Evolutionary conservation across 2,797 vertebrate species (phyloP), one percentile per base, ranked within the genome.

Genomic region (Phoeniculus purpureus): DNA sequence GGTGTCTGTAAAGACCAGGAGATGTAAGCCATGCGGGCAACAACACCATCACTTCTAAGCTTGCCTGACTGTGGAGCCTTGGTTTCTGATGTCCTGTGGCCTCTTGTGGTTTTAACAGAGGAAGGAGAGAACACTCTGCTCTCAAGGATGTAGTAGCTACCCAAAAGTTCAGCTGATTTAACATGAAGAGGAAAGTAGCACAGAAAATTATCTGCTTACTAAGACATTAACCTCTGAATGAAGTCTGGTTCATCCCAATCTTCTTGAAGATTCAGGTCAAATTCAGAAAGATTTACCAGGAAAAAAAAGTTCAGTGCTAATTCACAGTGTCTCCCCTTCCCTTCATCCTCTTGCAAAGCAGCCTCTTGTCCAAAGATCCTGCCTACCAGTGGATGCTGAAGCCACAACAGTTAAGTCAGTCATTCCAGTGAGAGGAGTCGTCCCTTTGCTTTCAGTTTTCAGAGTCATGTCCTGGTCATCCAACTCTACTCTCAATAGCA

Each of bases 391-490:
- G 40, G 27, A 74, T 9, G 16, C 45, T 11, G 52, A 85, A 90
- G 52, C 15, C 15, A 50, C 27, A 37, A 37, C 0, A 0, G 45
- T 1, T 31, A 73, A 79, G 16, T 25, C 3, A 0, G 48, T 77
- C 7, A 52, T 82, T 72, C 23, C 11, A 8, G 16, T 73, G 19
- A 70, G 17, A 59, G 7, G 29, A 87, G 52, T 60, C 1, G 3
- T 5, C 34, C 15, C 10, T 74, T 58, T 59, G 15, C 22, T 83
- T 92, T 27, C 14, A 50, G 26, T 25, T 83, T 75, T 82, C 31
- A 73, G 40, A 23, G 59, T 43, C 13, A 43, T 43, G 43, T 43
- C 43, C 43, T 64, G 37, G 29, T 29, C 55, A 58, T 47, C 13
- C 37, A 68, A 1, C 29, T 84, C 72, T 21, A 27, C 9, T 51